These are phyloP conservation scores for Gila orcuttii DNA, from an alignment of 2,113 vertebrate species.

Conservation along the genomic window DNA sequence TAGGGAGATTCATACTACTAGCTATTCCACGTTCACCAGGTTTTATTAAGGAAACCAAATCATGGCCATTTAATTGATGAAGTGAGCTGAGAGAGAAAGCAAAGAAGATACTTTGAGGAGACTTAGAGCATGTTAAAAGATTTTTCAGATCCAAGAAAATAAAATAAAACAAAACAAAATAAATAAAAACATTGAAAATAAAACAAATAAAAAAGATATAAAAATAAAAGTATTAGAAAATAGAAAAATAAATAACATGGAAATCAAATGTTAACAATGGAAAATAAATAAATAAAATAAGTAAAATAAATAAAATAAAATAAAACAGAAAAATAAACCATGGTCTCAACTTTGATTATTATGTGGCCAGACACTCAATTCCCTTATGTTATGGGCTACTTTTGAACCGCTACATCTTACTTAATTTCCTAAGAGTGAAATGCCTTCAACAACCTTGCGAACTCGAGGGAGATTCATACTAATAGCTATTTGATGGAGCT, in stretches of 20 bases:
- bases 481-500: slow-evolving; percentile 23
- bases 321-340: not conserved
- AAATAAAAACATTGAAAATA: too few species aligned
- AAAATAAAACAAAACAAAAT: too few species aligned
- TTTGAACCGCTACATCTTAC: slow-evolving; percentile 9
- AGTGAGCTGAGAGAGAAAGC: too few species aligned
- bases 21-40: not conserved
- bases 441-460: not conserved
- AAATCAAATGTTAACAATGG: too few species aligned
- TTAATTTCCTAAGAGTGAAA: slow-evolving; percentile 33
- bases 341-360: not conserved
- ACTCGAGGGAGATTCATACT: slow-evolving; percentile 6
- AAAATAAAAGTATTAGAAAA: too few species aligned
- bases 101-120: too few species aligned
- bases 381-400: not conserved
- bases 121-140: too few species aligned
- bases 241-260: too few species aligned
- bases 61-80: too few species aligned
- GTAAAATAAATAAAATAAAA: not conserved
- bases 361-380: not conserved
- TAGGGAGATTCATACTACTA: slow-evolving; percentile 17
- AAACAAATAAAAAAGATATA: too few species aligned
- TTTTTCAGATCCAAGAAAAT: too few species aligned
- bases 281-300: not conserved
- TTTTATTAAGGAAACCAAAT: too few species aligned